These are phyloP conservation scores for Sebastes glaucus DNA, from an alignment of 2,797 vertebrate genomes.

Conservation along the genomic window DNA sequence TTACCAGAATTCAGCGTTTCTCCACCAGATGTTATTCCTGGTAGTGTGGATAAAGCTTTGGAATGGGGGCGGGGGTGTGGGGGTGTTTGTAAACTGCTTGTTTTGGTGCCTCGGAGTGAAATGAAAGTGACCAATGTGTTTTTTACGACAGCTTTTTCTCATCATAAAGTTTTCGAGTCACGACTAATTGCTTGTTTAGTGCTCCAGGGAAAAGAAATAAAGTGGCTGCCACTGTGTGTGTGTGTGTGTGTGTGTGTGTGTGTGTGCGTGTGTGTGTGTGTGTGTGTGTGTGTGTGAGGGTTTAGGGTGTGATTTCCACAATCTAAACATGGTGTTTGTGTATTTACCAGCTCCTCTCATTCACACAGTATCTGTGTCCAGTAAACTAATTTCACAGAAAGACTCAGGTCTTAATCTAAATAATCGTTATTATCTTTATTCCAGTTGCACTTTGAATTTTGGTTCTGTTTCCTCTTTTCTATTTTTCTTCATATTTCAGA, in stretches of 20 bases:
- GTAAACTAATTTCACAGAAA: background rate
- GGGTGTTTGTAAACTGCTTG: background rate
- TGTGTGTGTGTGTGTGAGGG: background rate
- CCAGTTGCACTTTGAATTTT: background rate
- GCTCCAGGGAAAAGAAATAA: slow-evolving; percentile 26
- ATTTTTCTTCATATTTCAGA: background rate
- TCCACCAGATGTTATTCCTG: background rate
- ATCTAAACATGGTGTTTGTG: slow-evolving; percentile 4
- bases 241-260: background rate
- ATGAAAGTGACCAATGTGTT: slow-evolving; percentile 46
- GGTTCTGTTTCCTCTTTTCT: background rate
- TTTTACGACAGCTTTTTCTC: slow-evolving; percentile 55
- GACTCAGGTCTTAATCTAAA: background rate
- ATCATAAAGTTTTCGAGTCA: slow-evolving; percentile 45
- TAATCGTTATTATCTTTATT: background rate
- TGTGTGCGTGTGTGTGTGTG: background rate
- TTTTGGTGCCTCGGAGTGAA: slow-evolving; percentile 53
- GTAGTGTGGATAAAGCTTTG: background rate
- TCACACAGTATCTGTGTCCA: background rate
- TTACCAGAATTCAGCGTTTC: background rate
- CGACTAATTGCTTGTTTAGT: slow-evolving; percentile 52
- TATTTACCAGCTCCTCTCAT: background rate
- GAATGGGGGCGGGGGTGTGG: no score
- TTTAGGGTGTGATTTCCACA: slow-evolving; percentile 13
- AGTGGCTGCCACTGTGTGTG: background rate